phyloP scores from a whole-genome alignment of 1,140 invertebrate genomes.

The Leguminivora glycinivorella region DNA sequence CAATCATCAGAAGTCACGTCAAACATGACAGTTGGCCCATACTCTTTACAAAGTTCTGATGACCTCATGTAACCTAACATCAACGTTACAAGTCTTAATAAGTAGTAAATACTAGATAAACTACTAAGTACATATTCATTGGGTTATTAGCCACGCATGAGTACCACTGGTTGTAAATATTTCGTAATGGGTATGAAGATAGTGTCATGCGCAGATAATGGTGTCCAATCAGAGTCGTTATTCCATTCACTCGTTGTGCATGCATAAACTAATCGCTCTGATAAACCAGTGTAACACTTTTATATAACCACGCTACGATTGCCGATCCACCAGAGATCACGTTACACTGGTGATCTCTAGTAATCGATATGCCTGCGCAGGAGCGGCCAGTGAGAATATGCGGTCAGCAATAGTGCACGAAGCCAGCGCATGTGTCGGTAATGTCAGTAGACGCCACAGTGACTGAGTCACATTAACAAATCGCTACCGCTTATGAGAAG shows the following conservation, averaged over 20 bases:
- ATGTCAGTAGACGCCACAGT: neutral
- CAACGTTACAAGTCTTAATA: neutral
- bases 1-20: neutral
- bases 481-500: neutral
- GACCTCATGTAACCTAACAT: neutral
- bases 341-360: neutral
- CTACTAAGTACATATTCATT: neutral
- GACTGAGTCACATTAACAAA: neutral
- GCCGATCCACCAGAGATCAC: neutral
- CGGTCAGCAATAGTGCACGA: constrained; percentile 4
- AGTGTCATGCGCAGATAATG: constrained; percentile 11
- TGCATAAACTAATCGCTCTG: neutral
- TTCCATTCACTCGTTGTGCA: neutral
- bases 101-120: neutral
- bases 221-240: neutral
- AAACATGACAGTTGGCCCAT: neutral
- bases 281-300: neutral
- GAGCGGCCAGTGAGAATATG: neutral
- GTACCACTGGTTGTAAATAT: constrained; percentile 13
- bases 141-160: constrained; percentile 6
- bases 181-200: constrained; percentile 5
- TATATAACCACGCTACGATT: neutral
- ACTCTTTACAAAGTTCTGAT: neutral
- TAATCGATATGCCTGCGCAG: neutral
- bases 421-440: neutral